Evolutionary conservation across 1,140 invertebrate species (phyloP), one percentile per base, ranked within the genome.

Genomic region (Branchinecta lynchi): DNA sequence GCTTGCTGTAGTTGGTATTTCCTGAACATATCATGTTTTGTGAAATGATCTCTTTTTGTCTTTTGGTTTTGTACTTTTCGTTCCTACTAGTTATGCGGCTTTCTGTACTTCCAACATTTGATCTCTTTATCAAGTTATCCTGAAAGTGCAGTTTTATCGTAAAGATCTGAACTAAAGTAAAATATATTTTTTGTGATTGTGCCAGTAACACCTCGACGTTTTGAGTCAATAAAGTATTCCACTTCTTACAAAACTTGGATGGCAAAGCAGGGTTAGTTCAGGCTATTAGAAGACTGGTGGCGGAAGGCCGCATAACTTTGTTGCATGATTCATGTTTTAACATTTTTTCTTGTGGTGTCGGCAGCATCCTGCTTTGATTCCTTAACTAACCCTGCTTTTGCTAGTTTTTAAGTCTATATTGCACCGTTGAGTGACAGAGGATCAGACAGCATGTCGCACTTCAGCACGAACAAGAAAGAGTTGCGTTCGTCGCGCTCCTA

Each of bases 361-460:
- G 51, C 12, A 60, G 51, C 51, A 60, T 15, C 51, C 51, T 60
- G 51, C 51, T 60, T 60, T 60, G 17, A 60, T 12, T 60, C 51
- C 51, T 60, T 60, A 60, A 60, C 51, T 15, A 60, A 60, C 51
- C 51, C 51, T 60, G 51, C 51, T 60, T 60, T 60, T 60, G 51
- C 51, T 60, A 60, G 51, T 20, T 32, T 32, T 32, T 32, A 32
- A 32, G 32, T 32, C 32, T 32, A 32, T 32, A 32, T 32, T 32
- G 32, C 32, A 32, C 32, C 32, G 32, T 32, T 32, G 32, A 32
- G 32, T 32, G 32, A 32, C 32, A 32, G 32, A 32, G 15, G 60
- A n/a, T n/a, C 20, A 65, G 15, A 65, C 20, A 65, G 21, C 12
- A 67, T 65, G 20, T 65, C n/a, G 43, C 43, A 68, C 68, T 10